Conservation (phyloP, 2,888 invertebrate genomes). For the Drosophila conformis region DNA sequence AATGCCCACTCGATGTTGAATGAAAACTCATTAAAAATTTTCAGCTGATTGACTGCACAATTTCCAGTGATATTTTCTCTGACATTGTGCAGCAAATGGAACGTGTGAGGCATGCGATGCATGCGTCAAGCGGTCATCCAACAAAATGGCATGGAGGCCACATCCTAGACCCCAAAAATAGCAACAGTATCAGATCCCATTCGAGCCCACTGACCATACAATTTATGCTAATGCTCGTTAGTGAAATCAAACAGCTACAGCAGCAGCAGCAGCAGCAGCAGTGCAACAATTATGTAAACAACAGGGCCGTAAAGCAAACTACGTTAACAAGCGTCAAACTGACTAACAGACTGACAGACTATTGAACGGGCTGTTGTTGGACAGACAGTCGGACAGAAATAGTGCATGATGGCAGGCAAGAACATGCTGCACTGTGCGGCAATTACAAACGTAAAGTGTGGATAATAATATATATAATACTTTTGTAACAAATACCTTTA, state of each 20-base stretch:
- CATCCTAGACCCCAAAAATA: not conserved
- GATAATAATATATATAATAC: not conserved
- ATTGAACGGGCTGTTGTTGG: slow-evolving; percentile 6
- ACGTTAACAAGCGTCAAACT: slow-evolving; percentile 44
- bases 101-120: slow-evolving; percentile 55
- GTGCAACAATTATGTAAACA: slow-evolving; percentile 76
- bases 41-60: slow-evolving; percentile 77
- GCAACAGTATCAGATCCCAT: slow-evolving; percentile 1
- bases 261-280: slow-evolving; percentile 10
- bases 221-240: slow-evolving; percentile 81
- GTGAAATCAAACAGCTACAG: slow-evolving; percentile 70
- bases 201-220: slow-evolving; percentile 41
- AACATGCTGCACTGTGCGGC: slow-evolving; percentile 13
- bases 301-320: slow-evolving; percentile 71
- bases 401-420: slow-evolving; percentile 10
- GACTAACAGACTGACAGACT: slow-evolving; percentile 17
- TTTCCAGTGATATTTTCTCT: slow-evolving; percentile 48
- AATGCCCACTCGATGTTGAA: slow-evolving; percentile 51
- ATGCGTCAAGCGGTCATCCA: slow-evolving; percentile 48
- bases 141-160: slow-evolving; percentile 3
- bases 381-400: not conserved
- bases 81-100: slow-evolving; percentile 34
- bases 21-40: slow-evolving; percentile 80
- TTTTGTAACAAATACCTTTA: not conserved
- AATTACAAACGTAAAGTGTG: not conserved